Evolutionary conservation across 2,888 invertebrate species (phyloP).

Genomic region (Lepetodrilus schrolli): DNA sequence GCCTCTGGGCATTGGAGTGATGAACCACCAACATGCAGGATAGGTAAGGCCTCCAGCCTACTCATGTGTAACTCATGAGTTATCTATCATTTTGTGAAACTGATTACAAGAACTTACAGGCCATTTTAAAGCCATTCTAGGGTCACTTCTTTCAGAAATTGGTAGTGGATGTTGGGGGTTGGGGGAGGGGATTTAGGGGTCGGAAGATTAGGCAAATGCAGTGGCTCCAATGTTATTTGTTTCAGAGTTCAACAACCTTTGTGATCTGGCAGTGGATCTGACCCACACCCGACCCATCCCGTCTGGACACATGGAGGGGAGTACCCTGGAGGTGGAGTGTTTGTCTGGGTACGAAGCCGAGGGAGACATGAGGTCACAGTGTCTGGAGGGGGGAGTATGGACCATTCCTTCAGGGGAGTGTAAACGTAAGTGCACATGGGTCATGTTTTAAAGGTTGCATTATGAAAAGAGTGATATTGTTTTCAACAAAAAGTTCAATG

Average conservation of each 20-base stretch:
- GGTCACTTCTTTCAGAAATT: too few relatives aligned
- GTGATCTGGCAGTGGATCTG: constrained; percentile 32
- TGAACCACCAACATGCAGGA: constrained; percentile 62
- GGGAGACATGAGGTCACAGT: constrained; percentile 60
- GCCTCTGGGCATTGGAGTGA: constrained; percentile 67
- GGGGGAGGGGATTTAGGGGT: too few relatives aligned
- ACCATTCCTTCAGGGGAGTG: constrained; percentile 63
- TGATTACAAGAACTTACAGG: neutral
- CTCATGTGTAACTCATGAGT: neutral
- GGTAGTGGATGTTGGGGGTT: too few relatives aligned
- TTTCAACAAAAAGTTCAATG: too few relatives aligned
- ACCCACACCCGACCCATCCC: constrained; percentile 37
- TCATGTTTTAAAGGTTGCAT: too few relatives aligned
- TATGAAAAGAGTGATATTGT: too few relatives aligned
- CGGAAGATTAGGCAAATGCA: too few relatives aligned
- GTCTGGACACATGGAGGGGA: constrained; percentile 46
- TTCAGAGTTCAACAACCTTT: constrained; percentile 27
- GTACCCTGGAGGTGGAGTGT: constrained; percentile 53
- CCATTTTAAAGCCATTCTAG: too few relatives aligned
- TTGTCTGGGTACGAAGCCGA: constrained; percentile 52
- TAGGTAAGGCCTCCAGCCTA: constrained; percentile 40
- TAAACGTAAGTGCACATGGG: constrained; percentile 57
- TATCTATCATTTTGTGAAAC: neutral
- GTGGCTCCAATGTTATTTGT: too few relatives aligned
- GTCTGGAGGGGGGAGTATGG: constrained; percentile 69